Base-by-base conservation (phyloP, 2,113 vertebrate genomes). In the Vulpes vulpes region DNA sequence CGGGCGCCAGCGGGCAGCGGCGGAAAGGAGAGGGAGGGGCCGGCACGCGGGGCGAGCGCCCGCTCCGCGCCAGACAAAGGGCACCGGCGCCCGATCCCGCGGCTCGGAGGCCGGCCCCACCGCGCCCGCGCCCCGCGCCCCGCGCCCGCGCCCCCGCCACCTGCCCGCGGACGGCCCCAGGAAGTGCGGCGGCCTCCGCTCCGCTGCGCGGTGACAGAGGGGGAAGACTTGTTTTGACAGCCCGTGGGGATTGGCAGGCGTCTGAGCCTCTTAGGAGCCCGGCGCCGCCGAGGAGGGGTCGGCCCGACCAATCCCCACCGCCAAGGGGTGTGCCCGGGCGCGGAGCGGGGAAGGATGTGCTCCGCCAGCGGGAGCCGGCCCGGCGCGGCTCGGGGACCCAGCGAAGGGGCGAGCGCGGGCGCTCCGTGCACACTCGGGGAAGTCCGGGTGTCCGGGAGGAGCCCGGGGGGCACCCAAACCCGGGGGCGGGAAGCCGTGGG, bases 141-240 rank as follows among this genome's bases (percentile, higher is more conserved):
- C 43, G 43, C 43, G 71, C 94, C 76, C 19, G 89, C 65, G 5
- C 5, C 43, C 81, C 95, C 62, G 86, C 90, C 98, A 97, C 98
- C 97, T 97, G 98, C 97, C 97, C 57, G 65, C 49, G 25, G 96
- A 83, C 74, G 27, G 60, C 87, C 83, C 60, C 74, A 83, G 78
- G 96, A 94, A 97, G 96, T 35, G 97, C 85, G 32, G 96, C 76
- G 53, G 98, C 97, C 87, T 94, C 97, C 55, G 62, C 89, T 93
- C 97, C 59, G 35, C 95, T 62, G 84, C 73, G 98, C 95, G 96
- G 97, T 98, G 98, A 98, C 98, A 98, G 74, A 20, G 96, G 96
- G 98, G 97, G 93, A 91, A 94, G 97, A 95, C 98, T 97, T 97
- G 97, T 98, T 98, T 97, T 99, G 98, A 98, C 98, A 98, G 98